A percentile compares a stretch with the other conserved stretches of the same genome.
phyloP scores from a whole-genome alignment of 2,113 vertebrate species.

The Numida meleagris region DNA sequence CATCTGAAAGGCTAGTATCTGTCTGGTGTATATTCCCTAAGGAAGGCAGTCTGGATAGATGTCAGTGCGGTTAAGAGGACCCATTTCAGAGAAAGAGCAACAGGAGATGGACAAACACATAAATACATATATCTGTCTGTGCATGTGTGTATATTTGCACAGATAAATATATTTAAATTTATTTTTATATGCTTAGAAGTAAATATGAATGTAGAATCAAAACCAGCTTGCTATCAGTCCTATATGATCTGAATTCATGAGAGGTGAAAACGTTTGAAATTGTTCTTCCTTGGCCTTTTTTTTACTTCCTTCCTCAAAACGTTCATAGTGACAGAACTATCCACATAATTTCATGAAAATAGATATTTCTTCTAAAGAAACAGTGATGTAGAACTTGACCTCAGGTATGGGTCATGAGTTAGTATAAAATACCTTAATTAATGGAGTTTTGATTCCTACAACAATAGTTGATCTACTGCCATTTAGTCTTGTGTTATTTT shows the following conservation, averaged over 20 bases:
- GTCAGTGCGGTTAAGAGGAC: background rate
- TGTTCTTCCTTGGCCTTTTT: background rate
- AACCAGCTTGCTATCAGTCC: background rate
- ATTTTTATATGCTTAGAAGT: background rate
- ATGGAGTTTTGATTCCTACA: rapidly evolving
- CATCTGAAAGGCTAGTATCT: background rate
- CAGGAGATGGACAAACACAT: background rate
- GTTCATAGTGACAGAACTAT: background rate
- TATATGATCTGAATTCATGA: background rate
- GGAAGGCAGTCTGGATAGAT: background rate
- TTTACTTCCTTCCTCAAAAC: background rate
- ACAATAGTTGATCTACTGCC: background rate
- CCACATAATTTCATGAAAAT: background rate
- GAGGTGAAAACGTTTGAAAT: background rate
- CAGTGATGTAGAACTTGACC: background rate
- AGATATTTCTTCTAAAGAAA: background rate
- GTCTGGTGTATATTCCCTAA: background rate
- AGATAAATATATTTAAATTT: background rate
- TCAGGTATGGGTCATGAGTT: background rate
- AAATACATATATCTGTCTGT: too few species aligned
- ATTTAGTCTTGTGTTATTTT: background rate
- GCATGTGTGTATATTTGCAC: too few species aligned
- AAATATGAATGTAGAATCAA: background rate
- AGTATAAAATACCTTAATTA: background rate
- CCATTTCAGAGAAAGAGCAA: background rate